These are phyloP conservation scores for Ornithoptera alexandrae DNA, from an alignment of 2,888 invertebrate species.

Conservation along the genomic window DNA sequence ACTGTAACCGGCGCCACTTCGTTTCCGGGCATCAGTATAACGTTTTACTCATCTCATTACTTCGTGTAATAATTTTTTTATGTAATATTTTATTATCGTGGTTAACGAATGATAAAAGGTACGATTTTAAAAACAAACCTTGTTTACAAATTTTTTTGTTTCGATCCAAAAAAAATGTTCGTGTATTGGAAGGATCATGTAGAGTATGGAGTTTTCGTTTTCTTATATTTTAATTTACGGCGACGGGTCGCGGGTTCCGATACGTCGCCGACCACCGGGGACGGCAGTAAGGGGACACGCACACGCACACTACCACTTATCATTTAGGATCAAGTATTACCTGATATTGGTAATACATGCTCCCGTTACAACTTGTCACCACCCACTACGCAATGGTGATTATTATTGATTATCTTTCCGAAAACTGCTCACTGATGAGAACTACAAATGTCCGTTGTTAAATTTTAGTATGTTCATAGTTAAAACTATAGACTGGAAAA, in stretches of 20 bases:
- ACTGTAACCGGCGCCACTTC: no score
- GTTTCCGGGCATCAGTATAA: no score
- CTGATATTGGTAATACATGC: not conserved
- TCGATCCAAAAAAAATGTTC: not conserved
- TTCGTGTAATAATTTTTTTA: no score
- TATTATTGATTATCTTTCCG: not conserved
- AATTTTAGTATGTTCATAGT: no score
- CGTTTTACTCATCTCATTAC: no score
- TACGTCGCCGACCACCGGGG: slow-evolving; percentile 15
- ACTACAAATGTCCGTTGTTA: no score
- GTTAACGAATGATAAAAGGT: not conserved
- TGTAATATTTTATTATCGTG: no score
- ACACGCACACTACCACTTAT: not conserved
- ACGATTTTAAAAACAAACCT: not conserved
- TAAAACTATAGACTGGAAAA: no score
- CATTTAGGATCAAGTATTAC: not conserved
- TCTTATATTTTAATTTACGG: slow-evolving; percentile 20
- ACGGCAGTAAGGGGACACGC: slow-evolving; percentile 2
- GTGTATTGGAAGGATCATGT: not conserved
- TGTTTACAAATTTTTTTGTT: not conserved
- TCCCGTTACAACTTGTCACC: not conserved
- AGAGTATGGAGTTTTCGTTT: not conserved
- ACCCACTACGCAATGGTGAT: not conserved
- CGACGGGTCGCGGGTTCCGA: slow-evolving; percentile 5
- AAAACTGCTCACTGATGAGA: not conserved